Base-by-base conservation (phyloP, 2,113 vertebrate genomes). In the Crocuta crocuta region DNA sequence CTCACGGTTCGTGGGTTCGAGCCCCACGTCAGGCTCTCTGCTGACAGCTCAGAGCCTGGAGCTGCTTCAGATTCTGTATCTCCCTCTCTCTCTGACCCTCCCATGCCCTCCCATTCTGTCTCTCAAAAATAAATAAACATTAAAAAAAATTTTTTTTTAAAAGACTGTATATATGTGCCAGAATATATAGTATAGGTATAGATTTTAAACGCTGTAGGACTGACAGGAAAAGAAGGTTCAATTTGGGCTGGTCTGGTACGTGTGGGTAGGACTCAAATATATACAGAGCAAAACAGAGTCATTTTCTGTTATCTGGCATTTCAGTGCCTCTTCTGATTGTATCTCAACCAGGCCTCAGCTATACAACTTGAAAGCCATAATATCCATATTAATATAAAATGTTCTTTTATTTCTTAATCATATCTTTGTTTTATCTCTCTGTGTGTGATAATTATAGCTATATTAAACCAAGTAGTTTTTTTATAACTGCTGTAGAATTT, bases 231-330 rank as follows among this genome's bases (percentile, higher is more conserved):
- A 88, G 24, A 71, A 81, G 45, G 19, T 71, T 71, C 15, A 87
- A 87, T 81, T 96, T 71, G 43, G 39, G 15, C 31, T 81, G 48
- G 13, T 85, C 55, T 94, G 92, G 13, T 66, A 17, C 93, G 13
- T 70, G 3, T 94, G 19, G 26, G 4, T 83, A 63, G 17, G 33
- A 71, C 17, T 89, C 66, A 87, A 15, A 71, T 90, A 68, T 13
- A 81, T 21, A 81, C 50, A 84, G 16, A 48, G 48, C 50, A 55
- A 83, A 81, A 43, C 43, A 70, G 58, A 76, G 58, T 78, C 28
- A 78, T 92, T 94, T 96, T 97, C 24, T 96, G 7, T 95, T 65
- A 31, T 45, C 65, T 85, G 39, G 15, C n/a, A 45, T 74, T 89
- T 55, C 39, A 78, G 23, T 74, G 24, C 35, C 12, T 90, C 58